Conservation (phyloP, 2,888 invertebrate genomes). For the Drosophila kuntzei region DNA sequence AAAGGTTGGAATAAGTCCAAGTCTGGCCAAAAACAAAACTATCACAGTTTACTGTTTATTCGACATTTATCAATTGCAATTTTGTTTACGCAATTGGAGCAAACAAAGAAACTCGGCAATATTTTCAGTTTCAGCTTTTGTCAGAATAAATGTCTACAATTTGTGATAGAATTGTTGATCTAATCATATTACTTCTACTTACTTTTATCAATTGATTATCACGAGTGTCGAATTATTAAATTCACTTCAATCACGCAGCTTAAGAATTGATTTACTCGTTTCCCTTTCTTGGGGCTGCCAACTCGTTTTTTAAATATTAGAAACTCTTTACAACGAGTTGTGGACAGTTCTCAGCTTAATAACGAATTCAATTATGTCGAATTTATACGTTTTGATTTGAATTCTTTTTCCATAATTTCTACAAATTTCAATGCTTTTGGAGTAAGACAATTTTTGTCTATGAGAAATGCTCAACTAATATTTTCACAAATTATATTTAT, state of each 20-base stretch:
- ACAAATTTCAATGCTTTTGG: not conserved
- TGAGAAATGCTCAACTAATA: conserved; percentile 1
- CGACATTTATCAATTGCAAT: not conserved
- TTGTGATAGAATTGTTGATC: not conserved
- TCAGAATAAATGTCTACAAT: not conserved
- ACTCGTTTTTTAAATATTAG: conserved; percentile 11
- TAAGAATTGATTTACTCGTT: not conserved
- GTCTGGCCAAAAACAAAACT: not conserved
- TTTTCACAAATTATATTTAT: not conserved
- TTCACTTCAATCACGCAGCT: not conserved
- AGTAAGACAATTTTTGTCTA: not conserved
- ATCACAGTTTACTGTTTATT: conserved; percentile 3
- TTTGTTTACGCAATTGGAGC: conserved; percentile 1
- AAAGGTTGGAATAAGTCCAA: not conserved
- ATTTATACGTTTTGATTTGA: not conserved
- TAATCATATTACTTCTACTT: not conserved
- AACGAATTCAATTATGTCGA: not conserved
- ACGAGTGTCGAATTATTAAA: not conserved
- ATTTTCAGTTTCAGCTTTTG: not conserved
- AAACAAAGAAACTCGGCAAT: conserved; percentile 8
- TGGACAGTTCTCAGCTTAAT: too few relatives aligned
- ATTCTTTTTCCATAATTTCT: not conserved
- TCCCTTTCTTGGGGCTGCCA: conserved; percentile 22
- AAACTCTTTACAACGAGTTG: not conserved
- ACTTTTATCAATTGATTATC: not conserved